phyloP scores from a whole-genome alignment of 2,888 invertebrate genomes.

The Panopea generosa region DNA sequence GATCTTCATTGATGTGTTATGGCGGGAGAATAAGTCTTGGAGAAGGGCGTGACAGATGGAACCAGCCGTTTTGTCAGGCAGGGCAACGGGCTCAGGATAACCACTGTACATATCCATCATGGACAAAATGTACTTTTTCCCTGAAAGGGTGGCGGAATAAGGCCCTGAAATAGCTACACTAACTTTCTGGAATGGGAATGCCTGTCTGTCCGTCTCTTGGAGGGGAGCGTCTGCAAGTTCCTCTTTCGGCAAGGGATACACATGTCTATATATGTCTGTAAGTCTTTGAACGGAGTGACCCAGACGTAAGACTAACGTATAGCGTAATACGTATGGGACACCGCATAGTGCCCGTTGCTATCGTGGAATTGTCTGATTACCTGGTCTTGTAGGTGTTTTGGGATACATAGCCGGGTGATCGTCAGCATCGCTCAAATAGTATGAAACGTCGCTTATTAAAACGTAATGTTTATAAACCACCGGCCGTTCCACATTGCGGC shows the following conservation, averaged over 20 bases:
- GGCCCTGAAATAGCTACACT: slow-evolving; percentile 35
- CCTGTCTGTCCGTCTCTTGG: slow-evolving; percentile 56
- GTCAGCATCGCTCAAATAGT: too few species aligned
- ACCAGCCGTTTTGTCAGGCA: slow-evolving; percentile 33
- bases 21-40: slow-evolving; percentile 28
- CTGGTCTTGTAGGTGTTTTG: too few species aligned
- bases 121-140: slow-evolving; percentile 43
- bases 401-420: too few species aligned
- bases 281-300: slow-evolving; percentile 31
- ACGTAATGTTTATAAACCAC: too few species aligned
- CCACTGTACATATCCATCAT: slow-evolving; percentile 34
- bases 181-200: slow-evolving; percentile 31
- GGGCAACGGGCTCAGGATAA: slow-evolving; percentile 35
- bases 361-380: too few species aligned
- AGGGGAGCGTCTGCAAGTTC: slow-evolving; percentile 27
- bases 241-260: slow-evolving; percentile 37
- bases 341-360: too few species aligned
- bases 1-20: slow-evolving; percentile 25
- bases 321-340: too few species aligned
- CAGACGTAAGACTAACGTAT: too few species aligned
- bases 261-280: slow-evolving; percentile 13
- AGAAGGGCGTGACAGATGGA: slow-evolving; percentile 28
- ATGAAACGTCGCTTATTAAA: too few species aligned
- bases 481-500: too few species aligned
- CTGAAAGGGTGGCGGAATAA: slow-evolving; percentile 20